These are phyloP conservation scores for Eupeodes corollae DNA, from an alignment of 1,140 invertebrate genomes.

Conservation along the genomic window DNA sequence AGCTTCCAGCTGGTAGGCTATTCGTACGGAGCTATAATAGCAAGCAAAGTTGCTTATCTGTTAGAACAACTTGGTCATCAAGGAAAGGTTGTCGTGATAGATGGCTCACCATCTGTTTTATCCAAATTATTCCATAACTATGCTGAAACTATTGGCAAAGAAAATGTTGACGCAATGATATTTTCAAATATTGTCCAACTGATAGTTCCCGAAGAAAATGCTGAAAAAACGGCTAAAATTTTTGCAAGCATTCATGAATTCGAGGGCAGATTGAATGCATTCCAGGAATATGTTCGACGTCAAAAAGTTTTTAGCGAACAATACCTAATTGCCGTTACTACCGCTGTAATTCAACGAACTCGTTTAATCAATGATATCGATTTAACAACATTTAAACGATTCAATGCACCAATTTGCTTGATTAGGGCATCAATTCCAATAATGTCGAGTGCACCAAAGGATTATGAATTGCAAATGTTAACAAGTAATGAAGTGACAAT, in stretches of 20 bases:
- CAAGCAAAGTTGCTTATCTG: constrained; percentile 42
- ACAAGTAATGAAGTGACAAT: constrained; percentile 41
- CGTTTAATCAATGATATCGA: constrained; percentile 44
- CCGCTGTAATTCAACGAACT: constrained; percentile 43
- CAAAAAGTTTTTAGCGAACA: constrained; percentile 40
- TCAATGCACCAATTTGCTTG: constrained; percentile 49
- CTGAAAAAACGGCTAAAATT: constrained; percentile 39
- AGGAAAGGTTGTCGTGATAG: constrained; percentile 45
- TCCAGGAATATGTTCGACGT: constrained; percentile 22
- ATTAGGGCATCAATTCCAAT: constrained; percentile 47
- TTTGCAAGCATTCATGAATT: constrained; percentile 22
- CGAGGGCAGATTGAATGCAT: constrained; percentile 19
- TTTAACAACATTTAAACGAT: constrained; percentile 19
- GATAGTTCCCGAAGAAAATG: constrained; percentile 42
- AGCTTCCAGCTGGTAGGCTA: constrained; percentile 51
- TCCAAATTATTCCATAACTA: constrained; percentile 37
- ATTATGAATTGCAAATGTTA: constrained; percentile 51
- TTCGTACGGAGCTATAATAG: constrained; percentile 50
- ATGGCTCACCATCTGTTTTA: constrained; percentile 48
- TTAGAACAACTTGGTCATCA: constrained; percentile 46
- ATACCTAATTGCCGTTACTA: constrained; percentile 38
- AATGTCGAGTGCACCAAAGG: constrained; percentile 41
- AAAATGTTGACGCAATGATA: constrained; percentile 42
- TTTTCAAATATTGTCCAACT: constrained; percentile 41
- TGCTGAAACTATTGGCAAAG: constrained; percentile 28